A percentile compares a stretch with the other conserved stretches of the same genome.
Evolutionary conservation across 2,113 vertebrate species (phyloP).

Genomic region (Chaenocephalus aceratus): DNA sequence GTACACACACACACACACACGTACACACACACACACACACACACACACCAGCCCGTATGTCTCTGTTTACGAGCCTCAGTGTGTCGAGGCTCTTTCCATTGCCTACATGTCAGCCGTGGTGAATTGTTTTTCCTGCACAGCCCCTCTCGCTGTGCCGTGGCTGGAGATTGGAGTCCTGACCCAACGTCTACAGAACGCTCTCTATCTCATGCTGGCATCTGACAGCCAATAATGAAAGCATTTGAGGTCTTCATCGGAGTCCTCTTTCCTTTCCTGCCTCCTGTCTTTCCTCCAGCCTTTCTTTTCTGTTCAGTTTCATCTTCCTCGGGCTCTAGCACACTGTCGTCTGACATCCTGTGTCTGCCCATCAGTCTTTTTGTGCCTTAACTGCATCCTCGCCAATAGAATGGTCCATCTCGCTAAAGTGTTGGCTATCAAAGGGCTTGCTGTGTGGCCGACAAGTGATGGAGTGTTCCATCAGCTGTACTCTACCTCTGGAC

Average conservation of each 20-base stretch:
- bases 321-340: constrained; percentile 7
- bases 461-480: constrained; percentile 50
- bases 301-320: constrained; percentile 22
- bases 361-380: constrained; percentile 49
- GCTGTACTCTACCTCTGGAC: constrained; percentile 23
- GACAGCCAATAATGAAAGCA: constrained; percentile 77
- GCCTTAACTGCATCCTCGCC: constrained; percentile 19
- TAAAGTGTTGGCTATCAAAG: constrained; percentile 53
- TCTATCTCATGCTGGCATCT: constrained; percentile 73
- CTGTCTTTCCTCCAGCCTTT: background rate
- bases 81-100: constrained; percentile 26
- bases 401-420: constrained; percentile 41
- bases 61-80: constrained; percentile 32
- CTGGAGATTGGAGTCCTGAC: constrained; percentile 81
- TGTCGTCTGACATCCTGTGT: constrained; percentile 30
- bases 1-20: too few species aligned
- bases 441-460: constrained; percentile 26
- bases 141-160: constrained; percentile 30
- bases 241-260: constrained; percentile 67
- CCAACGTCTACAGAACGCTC: constrained; percentile 57
- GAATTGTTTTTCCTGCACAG: constrained; percentile 65
- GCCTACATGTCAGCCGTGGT: constrained; percentile 43
- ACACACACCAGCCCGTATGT: constrained; percentile 6
- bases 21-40: background rate
- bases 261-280: constrained; percentile 13